These are phyloP conservation scores for Ennomos fuscantarius DNA, from an alignment of 2,888 invertebrate species.

Conservation along the genomic window DNA sequence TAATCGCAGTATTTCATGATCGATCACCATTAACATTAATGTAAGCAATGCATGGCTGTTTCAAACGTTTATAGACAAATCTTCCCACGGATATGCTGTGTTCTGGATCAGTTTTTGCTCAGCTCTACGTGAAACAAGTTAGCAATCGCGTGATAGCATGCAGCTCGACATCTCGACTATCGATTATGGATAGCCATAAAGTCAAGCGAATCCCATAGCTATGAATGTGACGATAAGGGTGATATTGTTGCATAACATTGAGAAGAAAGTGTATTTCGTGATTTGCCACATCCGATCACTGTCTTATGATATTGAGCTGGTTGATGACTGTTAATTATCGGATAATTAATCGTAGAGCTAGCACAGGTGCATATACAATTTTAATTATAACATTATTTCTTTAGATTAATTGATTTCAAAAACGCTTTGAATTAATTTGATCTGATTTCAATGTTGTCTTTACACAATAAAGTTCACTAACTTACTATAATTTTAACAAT, in stretches of 20 bases:
- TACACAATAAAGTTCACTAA: too few species aligned
- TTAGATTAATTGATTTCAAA: too few species aligned
- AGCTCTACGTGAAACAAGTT: constrained; percentile 47
- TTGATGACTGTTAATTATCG: constrained; percentile 47
- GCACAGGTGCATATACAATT: constrained; percentile 34
- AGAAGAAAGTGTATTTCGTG: constrained; percentile 46
- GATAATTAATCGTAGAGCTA: constrained; percentile 48
- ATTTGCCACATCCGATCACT: constrained; percentile 43
- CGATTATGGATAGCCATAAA: constrained; percentile 32
- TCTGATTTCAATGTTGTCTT: too few species aligned
- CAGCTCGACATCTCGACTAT: constrained; percentile 47
- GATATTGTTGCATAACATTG: constrained; percentile 33
- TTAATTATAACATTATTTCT: too few species aligned
- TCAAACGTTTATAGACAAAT: constrained; percentile 36
- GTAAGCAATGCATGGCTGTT: constrained; percentile 23
- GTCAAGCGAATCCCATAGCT: constrained; percentile 39
- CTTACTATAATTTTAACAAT: too few species aligned
- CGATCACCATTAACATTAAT: constrained; percentile 23
- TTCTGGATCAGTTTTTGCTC: constrained; percentile 51
- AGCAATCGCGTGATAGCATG: constrained; percentile 59
- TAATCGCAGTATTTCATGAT: constrained; percentile 11
- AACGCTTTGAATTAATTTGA: too few species aligned
- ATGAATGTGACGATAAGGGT: constrained; percentile 26
- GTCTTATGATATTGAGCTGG: constrained; percentile 37
- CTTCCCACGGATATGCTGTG: constrained; percentile 53